Conservation (phyloP, 2,888 invertebrate genomes). For the Saturnia japonica region DNA sequence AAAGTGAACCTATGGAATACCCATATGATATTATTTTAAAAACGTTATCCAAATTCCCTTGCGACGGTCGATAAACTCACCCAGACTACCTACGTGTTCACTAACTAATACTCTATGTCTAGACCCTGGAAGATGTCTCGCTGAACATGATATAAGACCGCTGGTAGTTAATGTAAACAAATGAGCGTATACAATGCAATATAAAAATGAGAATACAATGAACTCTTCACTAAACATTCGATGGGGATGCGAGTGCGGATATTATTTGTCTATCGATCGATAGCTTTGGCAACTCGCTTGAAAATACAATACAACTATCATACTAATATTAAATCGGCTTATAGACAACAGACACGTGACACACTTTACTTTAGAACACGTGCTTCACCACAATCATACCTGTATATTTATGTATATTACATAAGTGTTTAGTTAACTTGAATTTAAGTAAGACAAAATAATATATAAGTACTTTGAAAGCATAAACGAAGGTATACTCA, state of each 20-base stretch:
- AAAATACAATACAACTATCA: slow-evolving; percentile 27
- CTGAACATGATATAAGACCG: slow-evolving; percentile 22
- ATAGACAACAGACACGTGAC: slow-evolving; percentile 51
- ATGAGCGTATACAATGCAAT: slow-evolving; percentile 15
- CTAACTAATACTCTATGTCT: slow-evolving; percentile 43
- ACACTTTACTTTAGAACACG: slow-evolving; percentile 34
- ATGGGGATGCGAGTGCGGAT: slow-evolving; percentile 51
- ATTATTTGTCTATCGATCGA: slow-evolving; percentile 65
- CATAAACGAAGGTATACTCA: too few relatives aligned
- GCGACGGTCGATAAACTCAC: slow-evolving; percentile 75
- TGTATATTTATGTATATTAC: neutral
- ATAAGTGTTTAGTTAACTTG: neutral
- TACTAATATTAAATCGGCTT: slow-evolving; percentile 43
- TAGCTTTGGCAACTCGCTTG: slow-evolving; percentile 56
- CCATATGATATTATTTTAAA: neutral
- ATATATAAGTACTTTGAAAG: neutral
- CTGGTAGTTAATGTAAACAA: slow-evolving; percentile 12
- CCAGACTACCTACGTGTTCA: too few relatives aligned
- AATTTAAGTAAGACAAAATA: neutral
- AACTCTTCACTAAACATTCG: slow-evolving; percentile 32
- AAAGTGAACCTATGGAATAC: neutral
- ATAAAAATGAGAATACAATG: slow-evolving; percentile 36
- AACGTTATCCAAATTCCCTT: slow-evolving; percentile 43
- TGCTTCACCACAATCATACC: slow-evolving; percentile 1
- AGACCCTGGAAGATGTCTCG: slow-evolving; percentile 40